Conservation (phyloP, 2,888 invertebrate genomes). For the Nephrotoma appendiculata region DNA sequence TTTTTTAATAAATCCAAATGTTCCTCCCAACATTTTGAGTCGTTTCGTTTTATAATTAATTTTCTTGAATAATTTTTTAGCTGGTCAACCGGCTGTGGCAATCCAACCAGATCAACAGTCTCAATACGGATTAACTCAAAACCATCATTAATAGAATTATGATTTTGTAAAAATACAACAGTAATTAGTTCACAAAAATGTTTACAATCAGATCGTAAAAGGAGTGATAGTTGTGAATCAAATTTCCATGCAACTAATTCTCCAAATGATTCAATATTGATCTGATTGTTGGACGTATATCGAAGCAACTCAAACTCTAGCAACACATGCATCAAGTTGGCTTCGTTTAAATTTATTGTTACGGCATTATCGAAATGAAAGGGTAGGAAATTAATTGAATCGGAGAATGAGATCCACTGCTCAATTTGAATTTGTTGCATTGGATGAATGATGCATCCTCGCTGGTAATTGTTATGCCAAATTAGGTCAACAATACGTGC, state of each 20-base stretch:
- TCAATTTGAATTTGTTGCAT: conserved; percentile 34
- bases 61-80: conserved; percentile 32
- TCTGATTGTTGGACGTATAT: conserved; percentile 15
- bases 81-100: conserved; percentile 38
- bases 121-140: conserved; percentile 56
- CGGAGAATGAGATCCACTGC: conserved; percentile 38
- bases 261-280: conserved; percentile 65
- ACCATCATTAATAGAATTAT: conserved; percentile 62
- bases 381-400: conserved; percentile 31
- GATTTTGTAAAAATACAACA: conserved; percentile 53
- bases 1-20: conserved; percentile 27
- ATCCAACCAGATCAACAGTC: conserved; percentile 46
- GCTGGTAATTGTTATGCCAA: conserved; percentile 26
- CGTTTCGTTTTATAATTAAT: conserved; percentile 23
- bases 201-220: conserved; percentile 63
- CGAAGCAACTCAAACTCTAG: conserved; percentile 22
- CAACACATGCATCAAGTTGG: conserved; percentile 18
- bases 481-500: conserved; percentile 30
- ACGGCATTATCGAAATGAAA: conserved; percentile 17
- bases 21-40: conserved; percentile 26
- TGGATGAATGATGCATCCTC: conserved; percentile 30
- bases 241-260: conserved; percentile 68
- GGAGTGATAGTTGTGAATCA: conserved; percentile 54
- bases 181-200: conserved; percentile 53
- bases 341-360: background rate